Percentiles rank a stretch among this genome's conserved stretches.
Conservation (phyloP, 2,113 vertebrate genomes). For the Amphilophus citrinellus region DNA sequence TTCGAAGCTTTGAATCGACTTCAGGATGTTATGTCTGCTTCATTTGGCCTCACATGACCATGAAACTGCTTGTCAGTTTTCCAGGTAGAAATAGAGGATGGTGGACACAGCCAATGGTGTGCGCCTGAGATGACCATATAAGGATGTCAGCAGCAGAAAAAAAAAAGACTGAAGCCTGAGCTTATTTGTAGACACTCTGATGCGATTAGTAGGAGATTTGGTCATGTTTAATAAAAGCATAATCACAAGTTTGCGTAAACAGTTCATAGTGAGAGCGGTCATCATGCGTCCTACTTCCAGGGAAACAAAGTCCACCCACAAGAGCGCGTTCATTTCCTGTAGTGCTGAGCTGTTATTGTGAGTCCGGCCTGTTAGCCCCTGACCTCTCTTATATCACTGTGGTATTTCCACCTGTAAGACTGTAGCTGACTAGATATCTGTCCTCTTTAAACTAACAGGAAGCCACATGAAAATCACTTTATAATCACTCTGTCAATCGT, state of each 20-base stretch:
- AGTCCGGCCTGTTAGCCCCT: not conserved
- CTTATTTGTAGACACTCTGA: not conserved
- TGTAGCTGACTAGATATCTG: not conserved
- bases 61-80: not conserved
- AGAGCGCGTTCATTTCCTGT: not conserved
- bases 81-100: not conserved
- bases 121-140: not conserved
- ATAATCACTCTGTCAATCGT: not conserved
- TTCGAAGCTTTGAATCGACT: not conserved
- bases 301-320: not conserved
- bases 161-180: fast-evolving
- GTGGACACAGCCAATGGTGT: not conserved
- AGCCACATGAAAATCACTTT: not conserved
- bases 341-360: not conserved
- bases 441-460: slow-evolving; percentile 1
- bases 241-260: not conserved
- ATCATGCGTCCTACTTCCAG: not conserved
- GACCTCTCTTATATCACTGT: not conserved
- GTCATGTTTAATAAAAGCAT: not conserved
- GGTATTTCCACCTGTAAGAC: not conserved
- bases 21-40: not conserved
- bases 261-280: too few species aligned
- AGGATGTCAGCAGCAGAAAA: fast-evolving
- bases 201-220: not conserved
- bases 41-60: not conserved